Conservation (phyloP, 2,113 vertebrate species). For the Xyliphius kryptos region DNA sequence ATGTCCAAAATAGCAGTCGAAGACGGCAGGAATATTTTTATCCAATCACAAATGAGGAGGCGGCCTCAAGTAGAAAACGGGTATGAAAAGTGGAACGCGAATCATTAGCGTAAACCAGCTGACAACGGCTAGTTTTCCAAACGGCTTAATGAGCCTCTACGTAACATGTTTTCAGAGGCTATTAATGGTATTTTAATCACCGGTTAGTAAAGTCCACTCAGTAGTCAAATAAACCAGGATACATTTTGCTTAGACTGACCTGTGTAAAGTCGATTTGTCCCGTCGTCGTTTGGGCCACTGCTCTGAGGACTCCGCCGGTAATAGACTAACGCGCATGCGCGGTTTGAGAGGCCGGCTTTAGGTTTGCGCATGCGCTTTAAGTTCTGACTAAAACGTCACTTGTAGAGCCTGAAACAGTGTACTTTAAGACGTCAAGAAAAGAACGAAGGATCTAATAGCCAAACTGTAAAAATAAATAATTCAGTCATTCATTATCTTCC, state of each 20-base stretch:
- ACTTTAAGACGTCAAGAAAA: too few relatives aligned
- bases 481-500: too few relatives aligned
- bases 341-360: neutral
- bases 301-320: conserved; percentile 57
- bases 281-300: conserved; percentile 56
- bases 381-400: too few relatives aligned
- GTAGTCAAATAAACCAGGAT: neutral
- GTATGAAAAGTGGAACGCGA: conserved; percentile 5
- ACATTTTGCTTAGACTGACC: conserved; percentile 48
- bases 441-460: too few relatives aligned
- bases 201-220: neutral
- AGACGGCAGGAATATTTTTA: neutral
- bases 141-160: neutral
- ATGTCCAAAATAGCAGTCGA: neutral
- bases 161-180: too few relatives aligned
- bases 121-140: neutral
- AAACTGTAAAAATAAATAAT: too few relatives aligned
- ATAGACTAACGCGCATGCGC: conserved; percentile 56
- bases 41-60: neutral
- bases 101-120: conserved; percentile 4
- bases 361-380: conserved; percentile 31
- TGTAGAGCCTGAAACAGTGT: too few relatives aligned
- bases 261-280: conserved; percentile 60
- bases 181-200: too few relatives aligned
- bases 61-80: neutral